Evolutionary conservation across 2,113 vertebrate species (phyloP).

Genomic region (Lynx canadensis): DNA sequence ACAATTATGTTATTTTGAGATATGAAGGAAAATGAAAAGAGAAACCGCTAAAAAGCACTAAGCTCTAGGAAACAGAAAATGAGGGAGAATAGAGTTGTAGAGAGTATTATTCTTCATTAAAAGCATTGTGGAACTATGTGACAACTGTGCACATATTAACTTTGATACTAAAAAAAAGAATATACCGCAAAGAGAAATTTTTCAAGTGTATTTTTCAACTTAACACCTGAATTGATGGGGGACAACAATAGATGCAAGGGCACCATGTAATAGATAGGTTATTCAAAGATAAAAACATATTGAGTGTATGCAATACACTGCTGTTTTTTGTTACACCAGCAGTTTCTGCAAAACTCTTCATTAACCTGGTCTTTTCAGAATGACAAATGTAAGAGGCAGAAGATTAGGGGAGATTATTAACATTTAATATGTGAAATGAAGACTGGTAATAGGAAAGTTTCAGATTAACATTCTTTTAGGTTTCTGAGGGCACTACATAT

Average conservation of each 20-base stretch:
- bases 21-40: not conserved
- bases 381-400: not conserved
- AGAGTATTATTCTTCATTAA: not conserved
- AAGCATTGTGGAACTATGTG: not conserved
- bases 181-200: not conserved
- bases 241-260: too few relatives aligned
- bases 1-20: not conserved
- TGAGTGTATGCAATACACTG: too few relatives aligned
- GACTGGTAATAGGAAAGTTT: not conserved
- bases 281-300: too few relatives aligned
- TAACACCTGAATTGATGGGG: not conserved
- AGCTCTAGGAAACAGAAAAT: not conserved
- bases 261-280: too few relatives aligned
- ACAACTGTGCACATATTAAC: not conserved
- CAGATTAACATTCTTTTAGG: not conserved
- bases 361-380: not conserved
- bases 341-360: not conserved
- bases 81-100: not conserved
- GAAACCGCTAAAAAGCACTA: not conserved
- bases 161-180: not conserved
- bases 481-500: not conserved
- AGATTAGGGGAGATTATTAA: not conserved
- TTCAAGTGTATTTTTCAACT: not conserved
- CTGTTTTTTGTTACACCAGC: too few relatives aligned
- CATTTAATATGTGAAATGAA: not conserved